Base-by-base conservation (phyloP, 2,113 vertebrate species). In the Anarrhichthys ocellatus region DNA sequence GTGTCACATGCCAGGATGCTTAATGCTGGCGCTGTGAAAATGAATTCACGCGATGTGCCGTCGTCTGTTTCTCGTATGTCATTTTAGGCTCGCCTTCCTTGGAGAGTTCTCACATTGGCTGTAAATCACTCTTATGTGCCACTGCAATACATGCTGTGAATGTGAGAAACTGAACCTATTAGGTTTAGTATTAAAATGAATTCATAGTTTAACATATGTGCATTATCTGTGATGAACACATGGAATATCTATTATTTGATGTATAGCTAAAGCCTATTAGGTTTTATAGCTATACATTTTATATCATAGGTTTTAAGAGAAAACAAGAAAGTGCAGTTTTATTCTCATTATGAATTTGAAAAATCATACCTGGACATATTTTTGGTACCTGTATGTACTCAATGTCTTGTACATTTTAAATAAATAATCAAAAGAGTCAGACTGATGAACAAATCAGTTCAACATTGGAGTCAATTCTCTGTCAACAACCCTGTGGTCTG, bases 391-490 rank as follows among this genome's bases (percentile, higher is more conserved):
- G 13, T 5, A 36, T 59, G 17, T 46, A 44, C 24, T 80, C 40
- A 48, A 36, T 68, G 17, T 67, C 36, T 75, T 20, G 48, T 38
- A 38, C 36, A 48, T 70, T 81, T 74, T 11, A 58, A 73, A 74
- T 56, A 36, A 56, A 80, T 36, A 32, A 29, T n/a, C 36, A 64
- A 38, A 59, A 6, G 40, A 50, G n/a, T 20, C 24, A 66, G n/a
- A 34, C 34, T 34, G 34, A 34, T 34, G 34, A 34, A 34, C 34
- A 34, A 34, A 34, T 34, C 34, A 34, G 34, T 34, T 34, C 34
- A 34, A 34, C 34, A 34, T 34, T 34, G 5, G 34, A 34, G 34
- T 34, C 34, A 34, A 34, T 34, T 34, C 5, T 34, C 50, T 72
- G 58, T 74, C 34, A 59, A 29, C 36, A 29, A 63, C 52, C n/a